phyloP scores from a whole-genome alignment of 2,113 vertebrate species.

The Otis tarda region DNA sequence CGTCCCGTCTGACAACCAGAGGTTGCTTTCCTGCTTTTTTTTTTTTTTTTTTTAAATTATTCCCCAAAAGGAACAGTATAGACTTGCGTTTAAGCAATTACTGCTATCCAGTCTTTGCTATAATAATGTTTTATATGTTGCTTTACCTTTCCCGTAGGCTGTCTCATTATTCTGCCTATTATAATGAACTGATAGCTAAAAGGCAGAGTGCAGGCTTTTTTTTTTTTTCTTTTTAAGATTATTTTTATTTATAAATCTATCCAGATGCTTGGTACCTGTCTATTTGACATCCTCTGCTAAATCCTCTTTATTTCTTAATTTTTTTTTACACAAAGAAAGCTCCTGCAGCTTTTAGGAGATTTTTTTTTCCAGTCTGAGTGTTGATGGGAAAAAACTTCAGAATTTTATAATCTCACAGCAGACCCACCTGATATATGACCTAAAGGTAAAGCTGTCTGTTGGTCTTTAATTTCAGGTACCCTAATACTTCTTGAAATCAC shows the following conservation, averaged over 20 bases:
- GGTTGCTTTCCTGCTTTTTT: not conserved
- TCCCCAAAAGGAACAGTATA: fast-evolving
- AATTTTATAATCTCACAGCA: not conserved
- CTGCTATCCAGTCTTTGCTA: fast-evolving
- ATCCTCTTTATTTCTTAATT: not conserved
- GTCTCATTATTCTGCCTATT: not conserved
- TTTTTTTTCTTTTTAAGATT: not conserved
- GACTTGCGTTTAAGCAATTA: not conserved
- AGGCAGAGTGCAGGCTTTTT: too few species aligned
- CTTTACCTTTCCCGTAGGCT: not conserved
- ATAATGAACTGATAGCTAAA: not conserved
- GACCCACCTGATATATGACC: not conserved
- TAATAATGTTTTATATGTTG: not conserved
- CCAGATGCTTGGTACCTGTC: not conserved
- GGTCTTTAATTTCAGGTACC: not conserved
- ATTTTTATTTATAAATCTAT: not conserved
- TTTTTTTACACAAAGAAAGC: not conserved
- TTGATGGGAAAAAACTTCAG: not conserved
- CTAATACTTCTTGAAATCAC: not conserved
- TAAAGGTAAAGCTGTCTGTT: not conserved
- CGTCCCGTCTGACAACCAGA: fast-evolving
- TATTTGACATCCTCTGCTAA: not conserved
- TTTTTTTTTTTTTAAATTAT: too few species aligned
- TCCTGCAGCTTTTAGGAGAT: not conserved
- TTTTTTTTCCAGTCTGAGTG: not conserved